phyloP scores from a whole-genome alignment of 2,113 vertebrate genomes.

The Neolamprologus toae region DNA sequence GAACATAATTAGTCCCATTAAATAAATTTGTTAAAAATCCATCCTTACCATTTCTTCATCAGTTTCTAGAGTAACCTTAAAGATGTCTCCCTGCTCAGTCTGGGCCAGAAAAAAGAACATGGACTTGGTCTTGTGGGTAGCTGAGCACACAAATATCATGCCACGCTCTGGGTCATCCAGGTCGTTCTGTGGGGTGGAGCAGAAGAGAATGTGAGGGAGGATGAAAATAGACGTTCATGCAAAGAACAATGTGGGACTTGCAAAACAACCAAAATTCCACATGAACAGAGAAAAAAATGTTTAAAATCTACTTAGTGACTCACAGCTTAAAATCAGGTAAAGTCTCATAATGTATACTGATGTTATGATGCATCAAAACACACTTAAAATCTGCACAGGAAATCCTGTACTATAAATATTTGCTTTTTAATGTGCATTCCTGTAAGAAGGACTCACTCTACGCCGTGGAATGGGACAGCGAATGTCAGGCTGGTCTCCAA shows the following conservation, averaged over 20 bases:
- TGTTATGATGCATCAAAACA: not conserved
- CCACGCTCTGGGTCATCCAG: conserved; percentile 96
- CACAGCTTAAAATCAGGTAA: not conserved
- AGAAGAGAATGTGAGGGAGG: not conserved
- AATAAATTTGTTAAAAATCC: not conserved
- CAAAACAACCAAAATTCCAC: not conserved
- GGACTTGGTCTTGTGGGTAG: conserved; percentile 98
- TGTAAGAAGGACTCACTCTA: conserved; percentile 75
- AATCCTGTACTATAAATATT: not conserved
- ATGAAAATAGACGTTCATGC: not conserved
- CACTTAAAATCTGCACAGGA: not conserved
- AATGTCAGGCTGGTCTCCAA: conserved; percentile 97
- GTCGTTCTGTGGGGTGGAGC: conserved; percentile 78
- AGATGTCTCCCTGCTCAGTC: conserved; percentile 98
- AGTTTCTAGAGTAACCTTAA: conserved; percentile 96
- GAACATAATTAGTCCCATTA: not conserved
- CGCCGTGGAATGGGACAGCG: conserved; percentile 96
- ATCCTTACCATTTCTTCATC: conserved; percentile 95
- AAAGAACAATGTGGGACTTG: not conserved
- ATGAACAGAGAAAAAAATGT: not conserved
- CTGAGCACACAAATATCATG: conserved; percentile 99
- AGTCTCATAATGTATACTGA: not conserved
- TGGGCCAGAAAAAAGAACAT: conserved; percentile 99
- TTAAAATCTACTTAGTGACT: not conserved
- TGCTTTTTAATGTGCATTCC: not conserved